phyloP scores from a whole-genome alignment of 2,888 invertebrate species.

The Zaprionus bogoriensis region DNA sequence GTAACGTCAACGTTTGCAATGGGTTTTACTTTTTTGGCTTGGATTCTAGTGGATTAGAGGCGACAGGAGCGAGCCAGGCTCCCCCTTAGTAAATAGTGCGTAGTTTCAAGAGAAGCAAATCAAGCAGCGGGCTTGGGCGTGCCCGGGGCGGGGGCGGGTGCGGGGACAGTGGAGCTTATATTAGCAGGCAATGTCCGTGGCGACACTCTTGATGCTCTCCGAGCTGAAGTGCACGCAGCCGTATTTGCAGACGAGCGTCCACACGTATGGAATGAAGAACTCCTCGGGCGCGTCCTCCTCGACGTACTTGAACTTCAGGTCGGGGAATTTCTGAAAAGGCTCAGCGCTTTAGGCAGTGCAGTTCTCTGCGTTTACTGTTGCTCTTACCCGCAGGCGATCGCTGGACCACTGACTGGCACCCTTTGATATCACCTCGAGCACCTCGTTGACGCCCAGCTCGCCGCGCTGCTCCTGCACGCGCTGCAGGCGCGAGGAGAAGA shows the following conservation, averaged over 20 bases:
- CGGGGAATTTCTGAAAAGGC: conserved; percentile 94
- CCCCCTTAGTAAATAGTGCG: conserved; percentile 16
- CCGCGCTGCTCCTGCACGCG: conserved; percentile 86
- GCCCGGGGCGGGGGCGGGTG: conserved; percentile 6
- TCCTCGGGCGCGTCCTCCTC: conserved; percentile 99
- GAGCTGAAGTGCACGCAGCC: conserved; percentile 84
- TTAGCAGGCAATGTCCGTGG: conserved; percentile 82
- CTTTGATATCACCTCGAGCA: conserved; percentile 93
- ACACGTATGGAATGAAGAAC: conserved; percentile 99
- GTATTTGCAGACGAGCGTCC: conserved; percentile 92
- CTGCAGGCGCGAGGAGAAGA: conserved; percentile 86
- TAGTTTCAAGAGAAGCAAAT: conserved; percentile 30
- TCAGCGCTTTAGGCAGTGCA: neutral
- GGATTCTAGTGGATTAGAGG: conserved; percentile 32
- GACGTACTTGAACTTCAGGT: conserved; percentile 98
- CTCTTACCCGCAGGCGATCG: conserved; percentile 93
- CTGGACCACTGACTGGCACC: conserved; percentile 97
- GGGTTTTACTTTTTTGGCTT: conserved; percentile 57
- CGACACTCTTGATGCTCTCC: conserved; percentile 81
- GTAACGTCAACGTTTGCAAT: conserved; percentile 52
- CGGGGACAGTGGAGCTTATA: conserved; percentile 44
- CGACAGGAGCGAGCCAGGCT: conserved; percentile 24
- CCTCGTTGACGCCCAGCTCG: conserved; percentile 93
- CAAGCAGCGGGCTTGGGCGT: conserved; percentile 30
- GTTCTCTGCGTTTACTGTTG: neutral